Evolutionary conservation across 1,140 invertebrate species (phyloP), one percentile per base, ranked within the genome.

Genomic region (Triops longicaudatus): DNA sequence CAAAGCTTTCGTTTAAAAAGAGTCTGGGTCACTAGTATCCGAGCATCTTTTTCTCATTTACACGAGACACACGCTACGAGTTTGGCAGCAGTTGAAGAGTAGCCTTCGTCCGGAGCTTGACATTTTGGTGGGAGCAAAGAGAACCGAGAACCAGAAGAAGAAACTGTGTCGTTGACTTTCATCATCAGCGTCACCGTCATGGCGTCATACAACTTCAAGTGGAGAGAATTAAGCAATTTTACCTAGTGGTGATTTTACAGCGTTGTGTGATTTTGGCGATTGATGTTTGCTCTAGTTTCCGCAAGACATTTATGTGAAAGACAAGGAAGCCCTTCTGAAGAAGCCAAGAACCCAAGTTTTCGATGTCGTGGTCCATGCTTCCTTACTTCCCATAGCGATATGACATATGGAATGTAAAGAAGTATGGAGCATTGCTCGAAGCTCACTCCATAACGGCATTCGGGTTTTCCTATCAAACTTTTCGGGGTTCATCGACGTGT

Each of bases 321-420:
- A 37, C 31, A 37, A 2, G 31, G 31, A 37, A 37, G 31, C 31
- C 50, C 17, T 63, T 14, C 10, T 6, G 10, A 63, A 22, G 0
- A 22, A 63, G 50, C 50, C 50, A 22, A 17, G 50, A 9, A 17
- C 31, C 44, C 75, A 79, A 78, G 44, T 27, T 63, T 78, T 79
- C 74, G 74, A 79, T 78, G 76, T 88, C 88, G 88, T 87, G 86
- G 89, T 91, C 92, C 92, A 91, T 95, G 90, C 93, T 95, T 95
- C 92, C 91, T 94, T 94, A 92, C 92, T 93, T 94, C 92, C 92
- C 93, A 94, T 94, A 94, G 91, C 91, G 86, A 84, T 78, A 79
- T 82, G 87, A 88, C 88, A 84, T 95, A 95, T 95, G 93, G 93
- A 95, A 95, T 95, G 93, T 95, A 95, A 94, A 94, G 93, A 95